Percentiles rank a stretch among this genome's conserved stretches.
Evolutionary conservation across 2,797 vertebrate species (phyloP).

Genomic region (Triplophysa bombifrons): DNA sequence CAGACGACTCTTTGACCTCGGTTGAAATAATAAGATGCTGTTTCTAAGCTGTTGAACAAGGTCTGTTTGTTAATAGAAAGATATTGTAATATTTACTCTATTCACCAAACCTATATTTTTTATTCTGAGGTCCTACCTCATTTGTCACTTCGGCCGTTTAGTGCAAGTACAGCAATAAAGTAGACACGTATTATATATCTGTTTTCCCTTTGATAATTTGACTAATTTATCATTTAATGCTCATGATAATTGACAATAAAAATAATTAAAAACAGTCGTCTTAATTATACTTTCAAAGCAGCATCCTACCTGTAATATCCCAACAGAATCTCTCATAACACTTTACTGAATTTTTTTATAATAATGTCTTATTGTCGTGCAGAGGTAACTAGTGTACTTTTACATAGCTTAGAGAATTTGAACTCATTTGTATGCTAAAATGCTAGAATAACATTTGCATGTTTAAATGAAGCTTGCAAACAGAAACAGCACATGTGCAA

Average conservation of each 20-base stretch:
- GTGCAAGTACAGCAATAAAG: not conserved
- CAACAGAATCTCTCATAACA: not conserved
- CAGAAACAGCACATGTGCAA: conserved; percentile 33
- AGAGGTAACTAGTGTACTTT: not conserved
- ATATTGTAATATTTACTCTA: not conserved
- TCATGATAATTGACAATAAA: not conserved
- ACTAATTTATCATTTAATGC: not conserved
- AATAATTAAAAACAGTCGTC: not conserved
- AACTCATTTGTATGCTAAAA: conserved; percentile 7
- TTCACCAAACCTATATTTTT: not conserved
- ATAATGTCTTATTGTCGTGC: not conserved
- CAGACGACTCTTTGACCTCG: not conserved
- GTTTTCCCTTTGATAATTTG: conserved; percentile 3
- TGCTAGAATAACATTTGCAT: conserved; percentile 24
- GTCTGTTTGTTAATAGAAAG: not conserved
- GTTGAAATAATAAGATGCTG: not conserved
- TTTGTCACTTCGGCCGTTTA: not conserved
- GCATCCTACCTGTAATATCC: not conserved
- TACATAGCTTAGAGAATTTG: not conserved
- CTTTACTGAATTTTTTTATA: not conserved
- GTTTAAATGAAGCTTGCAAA: conserved; percentile 33
- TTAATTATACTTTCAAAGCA: not conserved
- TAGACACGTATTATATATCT: not conserved
- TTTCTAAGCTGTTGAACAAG: not conserved
- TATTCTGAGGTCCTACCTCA: not conserved